These are phyloP conservation scores for Lethrus apterus DNA, from an alignment of 1,140 invertebrate species.

Conservation along the genomic window DNA sequence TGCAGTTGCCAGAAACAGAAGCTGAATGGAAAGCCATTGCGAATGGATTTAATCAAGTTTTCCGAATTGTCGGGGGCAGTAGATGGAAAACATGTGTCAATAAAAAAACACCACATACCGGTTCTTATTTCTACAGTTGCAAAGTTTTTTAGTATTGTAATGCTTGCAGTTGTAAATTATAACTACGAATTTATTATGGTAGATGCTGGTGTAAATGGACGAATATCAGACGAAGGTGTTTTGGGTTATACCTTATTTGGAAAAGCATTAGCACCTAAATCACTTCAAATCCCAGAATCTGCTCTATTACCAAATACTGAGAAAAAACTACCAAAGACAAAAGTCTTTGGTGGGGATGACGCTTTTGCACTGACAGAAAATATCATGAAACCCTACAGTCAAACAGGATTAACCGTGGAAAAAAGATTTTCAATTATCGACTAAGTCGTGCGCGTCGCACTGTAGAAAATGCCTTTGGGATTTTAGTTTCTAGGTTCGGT, in stretches of 20 bases:
- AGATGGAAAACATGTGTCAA: constrained; percentile 39
- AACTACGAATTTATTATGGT: constrained; percentile 37
- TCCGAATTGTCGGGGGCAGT: constrained; percentile 25
- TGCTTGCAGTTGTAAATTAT: constrained; percentile 37
- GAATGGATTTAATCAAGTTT: constrained; percentile 17
- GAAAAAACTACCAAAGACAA: constrained; percentile 19
- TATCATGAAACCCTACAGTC: constrained; percentile 36
- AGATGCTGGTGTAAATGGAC: constrained; percentile 37
- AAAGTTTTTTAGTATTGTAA: constrained; percentile 37
- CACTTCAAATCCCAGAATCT: constrained; percentile 10
- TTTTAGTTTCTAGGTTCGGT: constrained; percentile 6
- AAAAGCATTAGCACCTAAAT: constrained; percentile 9
- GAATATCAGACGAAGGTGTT: constrained; percentile 35
- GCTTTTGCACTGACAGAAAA: constrained; percentile 40
- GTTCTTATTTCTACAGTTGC: constrained; percentile 31
- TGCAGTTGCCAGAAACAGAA: constrained; percentile 15
- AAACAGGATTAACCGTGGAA: constrained; percentile 19
- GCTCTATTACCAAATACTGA: no score
- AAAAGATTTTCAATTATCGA: constrained; percentile 43
- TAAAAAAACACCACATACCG: constrained; percentile 32
- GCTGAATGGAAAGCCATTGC: constrained; percentile 18
- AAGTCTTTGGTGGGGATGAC: constrained; percentile 42
- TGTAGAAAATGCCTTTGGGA: constrained; percentile 29
- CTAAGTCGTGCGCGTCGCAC: constrained; percentile 36
- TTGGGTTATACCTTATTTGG: constrained; percentile 28